These are phyloP conservation scores for Sphenopsis melanotis DNA, from an alignment of 2,797 vertebrate species.

Conservation along the genomic window DNA sequence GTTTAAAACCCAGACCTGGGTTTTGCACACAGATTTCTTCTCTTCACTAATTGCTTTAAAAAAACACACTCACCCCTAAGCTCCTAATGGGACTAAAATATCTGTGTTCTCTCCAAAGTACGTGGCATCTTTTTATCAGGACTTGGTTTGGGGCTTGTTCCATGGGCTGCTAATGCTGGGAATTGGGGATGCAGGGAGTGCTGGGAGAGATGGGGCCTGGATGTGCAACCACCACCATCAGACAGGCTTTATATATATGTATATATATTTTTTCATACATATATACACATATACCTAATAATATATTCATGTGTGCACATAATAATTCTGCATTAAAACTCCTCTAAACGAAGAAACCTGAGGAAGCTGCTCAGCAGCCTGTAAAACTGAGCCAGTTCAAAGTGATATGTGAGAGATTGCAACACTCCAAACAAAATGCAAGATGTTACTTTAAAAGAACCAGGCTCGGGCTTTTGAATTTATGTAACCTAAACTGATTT, in stretches of 20 bases:
- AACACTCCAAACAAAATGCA: conserved; percentile 55
- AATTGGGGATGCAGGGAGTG: not conserved
- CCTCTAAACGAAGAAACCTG: not conserved
- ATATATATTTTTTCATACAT: not conserved
- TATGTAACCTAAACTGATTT: conserved; percentile 71
- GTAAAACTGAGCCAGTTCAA: not conserved
- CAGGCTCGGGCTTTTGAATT: conserved; percentile 58
- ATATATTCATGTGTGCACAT: not conserved
- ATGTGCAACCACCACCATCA: not conserved
- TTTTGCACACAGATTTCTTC: not conserved
- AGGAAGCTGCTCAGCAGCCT: not conserved
- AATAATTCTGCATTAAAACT: not conserved
- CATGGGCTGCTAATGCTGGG: not conserved
- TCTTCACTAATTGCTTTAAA: not conserved
- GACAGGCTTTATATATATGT: not conserved
- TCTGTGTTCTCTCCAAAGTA: not conserved
- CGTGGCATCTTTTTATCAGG: not conserved
- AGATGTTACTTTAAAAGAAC: conserved; percentile 65
- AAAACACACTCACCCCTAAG: not conserved
- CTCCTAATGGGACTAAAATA: not conserved
- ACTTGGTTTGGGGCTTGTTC: not conserved
- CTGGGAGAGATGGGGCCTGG: not conserved
- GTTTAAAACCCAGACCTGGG: not conserved
- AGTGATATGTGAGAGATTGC: conserved; percentile 2
- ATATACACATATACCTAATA: not conserved